A percentile compares a stretch with the other conserved stretches of the same genome.
Evolutionary conservation across 2,888 invertebrate species (phyloP).

Genomic region (Scaptomyza cyrtandrae): DNA sequence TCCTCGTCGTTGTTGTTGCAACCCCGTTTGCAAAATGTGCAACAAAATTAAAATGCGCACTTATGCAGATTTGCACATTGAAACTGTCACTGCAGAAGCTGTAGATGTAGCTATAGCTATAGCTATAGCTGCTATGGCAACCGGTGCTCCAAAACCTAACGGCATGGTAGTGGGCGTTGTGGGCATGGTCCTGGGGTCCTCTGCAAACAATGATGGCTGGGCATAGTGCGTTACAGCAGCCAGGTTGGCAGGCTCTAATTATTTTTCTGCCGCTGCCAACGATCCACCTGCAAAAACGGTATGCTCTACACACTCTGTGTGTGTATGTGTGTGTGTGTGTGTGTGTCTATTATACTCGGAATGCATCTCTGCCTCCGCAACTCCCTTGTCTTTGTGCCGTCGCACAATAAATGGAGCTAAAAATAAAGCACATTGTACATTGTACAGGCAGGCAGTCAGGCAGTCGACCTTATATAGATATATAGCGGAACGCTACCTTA

Average conservation of each 20-base stretch:
- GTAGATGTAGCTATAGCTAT: constrained; percentile 10
- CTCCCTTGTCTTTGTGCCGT: constrained; percentile 51
- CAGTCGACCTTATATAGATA: constrained; percentile 1
- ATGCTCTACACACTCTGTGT: constrained; percentile 18
- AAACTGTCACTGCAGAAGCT: constrained; percentile 71
- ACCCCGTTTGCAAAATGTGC: constrained; percentile 72
- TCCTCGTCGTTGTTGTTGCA: constrained; percentile 30
- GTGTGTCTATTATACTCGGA: not conserved
- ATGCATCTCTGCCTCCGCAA: not conserved
- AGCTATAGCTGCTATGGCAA: constrained; percentile 45
- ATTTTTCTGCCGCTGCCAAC: constrained; percentile 73
- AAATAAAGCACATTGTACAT: constrained; percentile 67
- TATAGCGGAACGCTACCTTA: constrained; percentile 49
- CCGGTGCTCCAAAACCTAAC: constrained; percentile 4
- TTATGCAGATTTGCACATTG: constrained; percentile 81
- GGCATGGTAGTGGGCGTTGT: not conserved
- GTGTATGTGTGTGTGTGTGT: not conserved
- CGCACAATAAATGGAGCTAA: constrained; percentile 74
- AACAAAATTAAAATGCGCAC: constrained; percentile 81
- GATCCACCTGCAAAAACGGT: constrained; percentile 58
- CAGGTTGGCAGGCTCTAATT: constrained; percentile 72
- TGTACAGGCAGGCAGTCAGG: constrained; percentile 18
- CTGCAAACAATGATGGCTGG: constrained; percentile 44
- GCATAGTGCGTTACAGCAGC: constrained; percentile 62
- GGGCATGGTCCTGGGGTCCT: constrained; percentile 3